Conservation (phyloP, 2,888 invertebrate genomes). For the Latheticus oryzae region DNA sequence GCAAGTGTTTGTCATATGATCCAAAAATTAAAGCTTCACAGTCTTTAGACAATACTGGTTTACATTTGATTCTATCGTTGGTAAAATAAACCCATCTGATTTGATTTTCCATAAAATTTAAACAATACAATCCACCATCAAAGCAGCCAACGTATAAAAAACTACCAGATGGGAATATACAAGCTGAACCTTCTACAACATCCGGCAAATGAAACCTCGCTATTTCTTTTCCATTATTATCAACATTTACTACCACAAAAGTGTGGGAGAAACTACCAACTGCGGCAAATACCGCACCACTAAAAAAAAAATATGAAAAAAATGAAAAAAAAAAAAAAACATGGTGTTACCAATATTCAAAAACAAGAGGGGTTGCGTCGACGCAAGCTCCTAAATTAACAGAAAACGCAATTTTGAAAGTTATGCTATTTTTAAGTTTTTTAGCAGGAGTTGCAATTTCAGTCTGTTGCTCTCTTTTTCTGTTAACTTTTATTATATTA, state of each 20-base stretch:
- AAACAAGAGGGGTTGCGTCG: constrained; percentile 79
- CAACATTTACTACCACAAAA: constrained; percentile 71
- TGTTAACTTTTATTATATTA: background rate
- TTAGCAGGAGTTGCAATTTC: constrained; percentile 44
- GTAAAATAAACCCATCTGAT: constrained; percentile 74
- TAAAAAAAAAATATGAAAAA: constrained; percentile 38
- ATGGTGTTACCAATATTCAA: constrained; percentile 65
- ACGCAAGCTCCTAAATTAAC: constrained; percentile 82
- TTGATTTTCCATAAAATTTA: constrained; percentile 68
- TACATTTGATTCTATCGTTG: constrained; percentile 75
- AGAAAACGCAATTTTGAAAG: constrained; percentile 65
- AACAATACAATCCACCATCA: constrained; percentile 78
- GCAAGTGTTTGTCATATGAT: constrained; percentile 77
- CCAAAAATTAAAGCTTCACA: constrained; percentile 72
- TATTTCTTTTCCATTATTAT: constrained; percentile 67
- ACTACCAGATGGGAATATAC: constrained; percentile 62
- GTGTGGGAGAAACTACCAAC: constrained; percentile 82
- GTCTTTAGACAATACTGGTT: constrained; percentile 64
- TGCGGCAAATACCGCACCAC: constrained; percentile 62
- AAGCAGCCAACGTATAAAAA: constrained; percentile 80
- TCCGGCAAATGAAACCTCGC: constrained; percentile 71
- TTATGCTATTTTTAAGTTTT: constrained; percentile 14
- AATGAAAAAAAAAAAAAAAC: constrained; percentile 9
- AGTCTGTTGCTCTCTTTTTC: constrained; percentile 7
- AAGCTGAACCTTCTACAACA: constrained; percentile 75